Evolutionary conservation across 2,888 invertebrate species (phyloP).

Genomic region (Yponomeuta sedellus): DNA sequence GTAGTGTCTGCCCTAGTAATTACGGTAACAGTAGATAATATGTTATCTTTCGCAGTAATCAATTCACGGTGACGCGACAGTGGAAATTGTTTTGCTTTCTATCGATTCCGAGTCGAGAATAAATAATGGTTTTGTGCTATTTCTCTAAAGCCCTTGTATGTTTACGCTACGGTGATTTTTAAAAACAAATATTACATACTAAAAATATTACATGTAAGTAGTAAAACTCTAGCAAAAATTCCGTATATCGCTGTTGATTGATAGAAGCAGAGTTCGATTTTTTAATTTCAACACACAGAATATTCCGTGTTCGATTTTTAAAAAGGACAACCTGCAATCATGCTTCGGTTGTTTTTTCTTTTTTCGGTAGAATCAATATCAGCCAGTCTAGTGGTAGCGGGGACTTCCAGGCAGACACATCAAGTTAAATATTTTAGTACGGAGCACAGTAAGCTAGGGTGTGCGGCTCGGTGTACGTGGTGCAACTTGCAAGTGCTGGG

Average conservation of each 20-base stretch:
- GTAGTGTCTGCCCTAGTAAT: conserved; percentile 40
- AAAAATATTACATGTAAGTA: no score
- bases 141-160: neutral
- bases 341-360: neutral
- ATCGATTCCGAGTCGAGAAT: neutral
- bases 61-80: conserved; percentile 26
- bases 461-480: conserved; percentile 3
- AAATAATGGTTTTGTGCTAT: neutral
- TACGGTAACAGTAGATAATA: conserved; percentile 29
- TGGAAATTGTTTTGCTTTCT: conserved; percentile 33
- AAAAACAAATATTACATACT: no score
- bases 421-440: conserved; percentile 14
- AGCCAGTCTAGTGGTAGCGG: neutral
- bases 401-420: conserved; percentile 14
- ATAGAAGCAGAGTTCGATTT: no score
- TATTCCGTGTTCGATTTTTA: neutral
- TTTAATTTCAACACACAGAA: no score
- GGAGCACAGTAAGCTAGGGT: neutral
- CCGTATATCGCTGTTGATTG: no score
- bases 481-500: conserved; percentile 5
- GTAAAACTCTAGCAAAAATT: no score
- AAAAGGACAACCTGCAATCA: neutral
- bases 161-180: no score
- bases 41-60: conserved; percentile 25
- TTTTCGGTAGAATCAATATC: conserved; percentile 13